These are phyloP conservation scores for Heliconius ismenius DNA, from an alignment of 2,888 invertebrate species.

Conservation along the genomic window DNA sequence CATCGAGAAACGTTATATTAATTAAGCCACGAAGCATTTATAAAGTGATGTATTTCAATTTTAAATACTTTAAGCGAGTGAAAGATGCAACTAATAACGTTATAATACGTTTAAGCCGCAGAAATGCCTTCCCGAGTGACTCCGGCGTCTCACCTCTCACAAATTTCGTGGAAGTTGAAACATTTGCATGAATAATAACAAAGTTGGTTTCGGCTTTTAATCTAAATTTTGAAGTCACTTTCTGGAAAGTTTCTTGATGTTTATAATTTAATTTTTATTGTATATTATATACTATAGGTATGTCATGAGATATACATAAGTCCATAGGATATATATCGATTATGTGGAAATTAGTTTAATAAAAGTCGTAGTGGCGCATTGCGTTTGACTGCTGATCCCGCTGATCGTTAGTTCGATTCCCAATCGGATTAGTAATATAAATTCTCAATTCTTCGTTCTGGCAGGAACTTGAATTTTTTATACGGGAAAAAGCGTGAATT, in stretches of 20 bases:
- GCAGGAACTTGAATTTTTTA: no score
- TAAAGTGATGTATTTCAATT: conserved; percentile 6
- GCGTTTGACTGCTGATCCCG: no score
- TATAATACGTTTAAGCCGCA: conserved; percentile 26
- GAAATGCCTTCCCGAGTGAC: conserved; percentile 29
- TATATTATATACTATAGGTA: background rate
- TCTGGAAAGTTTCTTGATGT: conserved; percentile 25
- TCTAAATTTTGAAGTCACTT: conserved; percentile 36
- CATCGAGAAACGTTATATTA: background rate
- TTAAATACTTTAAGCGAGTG: background rate
- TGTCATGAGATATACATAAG: background rate
- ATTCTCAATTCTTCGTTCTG: no score
- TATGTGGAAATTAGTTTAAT: no score
- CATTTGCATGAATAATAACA: conserved; percentile 43
- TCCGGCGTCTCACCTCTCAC: conserved; percentile 37
- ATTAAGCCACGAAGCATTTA: background rate
- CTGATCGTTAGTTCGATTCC: no score
- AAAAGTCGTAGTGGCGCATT: no score
- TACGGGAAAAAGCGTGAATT: no score
- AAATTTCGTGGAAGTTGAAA: conserved; percentile 37
- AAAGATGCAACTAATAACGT: conserved; percentile 13
- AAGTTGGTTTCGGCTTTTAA: conserved; percentile 40
- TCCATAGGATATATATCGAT: no score
- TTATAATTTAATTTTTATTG: conserved; percentile 28
- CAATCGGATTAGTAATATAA: no score